Base-by-base conservation (phyloP, 2,797 vertebrate genomes). In the Molossus molossus region DNA sequence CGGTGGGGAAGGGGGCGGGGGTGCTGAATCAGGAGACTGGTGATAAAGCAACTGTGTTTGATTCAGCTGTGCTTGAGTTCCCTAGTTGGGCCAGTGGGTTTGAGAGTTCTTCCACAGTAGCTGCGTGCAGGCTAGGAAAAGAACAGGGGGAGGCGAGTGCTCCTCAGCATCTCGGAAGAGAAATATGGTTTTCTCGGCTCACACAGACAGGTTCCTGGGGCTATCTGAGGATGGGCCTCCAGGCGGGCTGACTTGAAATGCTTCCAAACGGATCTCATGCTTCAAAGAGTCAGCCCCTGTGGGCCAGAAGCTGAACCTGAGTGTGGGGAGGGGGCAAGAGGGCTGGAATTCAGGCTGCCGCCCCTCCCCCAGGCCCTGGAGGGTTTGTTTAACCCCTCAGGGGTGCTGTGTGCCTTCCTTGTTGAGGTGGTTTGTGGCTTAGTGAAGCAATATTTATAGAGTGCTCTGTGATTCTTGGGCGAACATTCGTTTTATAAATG, bases 381-480 rank as follows among this genome's bases (percentile, higher is more conserved):
- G 77, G 90, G 97, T 97, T 98, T 97, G 72, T 97, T 96, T 97
- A 97, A 96, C 96, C 94, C 96, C 97, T 97, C 97, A 95, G 93
- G 97, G 97, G 97, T 96, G 96, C 92, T 96, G 84, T 97, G 93
- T 97, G 93, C 97, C 94, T 97, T 96, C 97, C 95, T 97, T 85
- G 72, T 97, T 0, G 62, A 96, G 96, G 96, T 94, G 96, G 97
- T 97, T 97, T 97, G 97, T 95, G 97, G 97, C 96, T 98, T 97
- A 92, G 73, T 72, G 90, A 95, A 96, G 97, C 10, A 65, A 94
- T 97, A 96, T 98, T 98, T 98, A 98, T 98, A 97, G 97, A 97
- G 97, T 96, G 96, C 91, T 96, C 96, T 97, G 96, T 97, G 97
- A 97, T 97, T 98, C 97, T 97, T 97, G 97, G 97, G 97, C 0